Evolutionary conservation across 2,888 invertebrate species (phyloP), one percentile per base, ranked within the genome.

Genomic region (Ophioninae sp.): DNA sequence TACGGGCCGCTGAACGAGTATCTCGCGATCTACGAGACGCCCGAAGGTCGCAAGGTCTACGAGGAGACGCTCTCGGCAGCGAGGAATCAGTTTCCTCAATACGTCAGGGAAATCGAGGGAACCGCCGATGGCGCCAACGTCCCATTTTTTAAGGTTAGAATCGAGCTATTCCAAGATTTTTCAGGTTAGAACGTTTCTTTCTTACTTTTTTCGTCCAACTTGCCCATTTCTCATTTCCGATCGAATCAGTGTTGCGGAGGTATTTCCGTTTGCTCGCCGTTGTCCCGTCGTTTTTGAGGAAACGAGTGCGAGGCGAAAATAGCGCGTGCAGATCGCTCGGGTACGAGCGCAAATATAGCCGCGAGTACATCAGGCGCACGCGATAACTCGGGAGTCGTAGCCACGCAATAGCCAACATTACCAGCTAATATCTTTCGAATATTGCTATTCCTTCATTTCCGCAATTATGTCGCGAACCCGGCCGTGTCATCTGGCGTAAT

Each of bases 121-220:
- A 95, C 96, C n/a, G 96, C 98, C 8, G 97, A 97, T 90, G 98
- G 98, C 0, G 96, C 97, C 0, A 94, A 95, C 86, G 96, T 98
- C 6, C 96, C 97, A 0, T 98, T 98, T 91, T 93, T 96, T 87
- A 96, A 97, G 95, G 97, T 97, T 92, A 92, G 88, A 37, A 64
- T 44, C 51, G n/a, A 59, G 30, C 30, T 30, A 2, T 30, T 30
- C 3, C 1, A 30, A 30, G 97, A 97, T 98, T 91, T 93, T 96
- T 87, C 96, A 97, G 95, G 97, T 97, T 17, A 51, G 51, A 2
- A 51, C 56, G 51, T 74, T 23, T 51, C 22, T 10, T 20, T 30
- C 0, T 59, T n/a, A 1, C 13, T 51, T 51, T 17, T 51, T 51
- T 10, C 13, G 6, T 51, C 17, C 13, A 0, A 51, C 17, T 51